phyloP scores from a whole-genome alignment of 2,888 invertebrate species.

The Drosophila subquinaria region DNA sequence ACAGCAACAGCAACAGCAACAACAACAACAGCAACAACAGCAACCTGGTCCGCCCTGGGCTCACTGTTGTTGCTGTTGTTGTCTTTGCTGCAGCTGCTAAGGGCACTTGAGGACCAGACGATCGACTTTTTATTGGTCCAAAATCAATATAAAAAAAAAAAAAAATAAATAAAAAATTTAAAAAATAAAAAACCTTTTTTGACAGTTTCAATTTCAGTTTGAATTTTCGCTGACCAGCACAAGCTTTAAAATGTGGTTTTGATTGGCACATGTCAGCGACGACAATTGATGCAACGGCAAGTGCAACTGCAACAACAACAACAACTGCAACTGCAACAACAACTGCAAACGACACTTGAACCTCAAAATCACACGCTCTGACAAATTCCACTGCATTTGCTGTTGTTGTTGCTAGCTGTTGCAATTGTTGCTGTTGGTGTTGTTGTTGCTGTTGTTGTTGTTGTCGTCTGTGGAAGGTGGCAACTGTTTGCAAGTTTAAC shows the following conservation, averaged over 20 bases:
- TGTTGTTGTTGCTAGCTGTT: conserved; percentile 29
- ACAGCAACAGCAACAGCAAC: conserved; percentile 5
- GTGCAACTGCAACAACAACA: conserved; percentile 17
- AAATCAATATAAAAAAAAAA: background rate
- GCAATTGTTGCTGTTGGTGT: conserved; percentile 18
- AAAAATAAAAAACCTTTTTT: background rate
- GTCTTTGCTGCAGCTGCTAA: conserved; percentile 3
- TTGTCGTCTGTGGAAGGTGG: conserved; percentile 46
- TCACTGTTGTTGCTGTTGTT: conserved; percentile 1
- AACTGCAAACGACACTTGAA: conserved; percentile 8
- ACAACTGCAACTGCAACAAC: conserved; percentile 16
- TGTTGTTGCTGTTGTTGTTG: conserved; percentile 24
- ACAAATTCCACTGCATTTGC: conserved; percentile 52
- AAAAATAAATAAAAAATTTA: no score
- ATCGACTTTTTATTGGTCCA: conserved; percentile 41
- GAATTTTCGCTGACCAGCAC: conserved; percentile 1
- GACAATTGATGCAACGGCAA: conserved; percentile 19
- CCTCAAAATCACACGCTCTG: conserved; percentile 61
- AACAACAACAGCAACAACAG: conserved; percentile 1
- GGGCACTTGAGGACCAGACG: conserved; percentile 16
- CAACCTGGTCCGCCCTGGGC: conserved; percentile 13
- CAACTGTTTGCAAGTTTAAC: conserved; percentile 51
- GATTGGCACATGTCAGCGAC: conserved; percentile 56
- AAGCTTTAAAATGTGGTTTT: conserved; percentile 7
- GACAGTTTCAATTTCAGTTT: background rate